Conservation (phyloP, 2,888 invertebrate genomes). For the Drosophila lacicola region DNA sequence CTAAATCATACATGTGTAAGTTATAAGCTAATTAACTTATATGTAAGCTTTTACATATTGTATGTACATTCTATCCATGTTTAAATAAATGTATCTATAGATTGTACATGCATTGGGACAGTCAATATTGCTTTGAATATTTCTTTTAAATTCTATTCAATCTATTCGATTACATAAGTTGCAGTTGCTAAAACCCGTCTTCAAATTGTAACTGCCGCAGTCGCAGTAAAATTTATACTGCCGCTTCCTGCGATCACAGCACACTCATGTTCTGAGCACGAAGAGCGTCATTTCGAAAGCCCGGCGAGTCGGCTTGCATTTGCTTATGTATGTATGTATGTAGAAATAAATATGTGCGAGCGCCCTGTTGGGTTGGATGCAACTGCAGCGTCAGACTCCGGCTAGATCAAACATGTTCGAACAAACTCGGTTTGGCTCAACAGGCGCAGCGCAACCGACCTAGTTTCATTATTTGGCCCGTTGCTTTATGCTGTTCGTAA, state of each 20-base stretch:
- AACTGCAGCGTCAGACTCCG: conserved; percentile 14
- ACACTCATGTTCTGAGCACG: conserved; percentile 22
- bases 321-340: background rate
- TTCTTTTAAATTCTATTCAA: background rate
- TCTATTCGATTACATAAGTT: background rate
- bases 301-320: background rate
- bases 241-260: conserved; percentile 42
- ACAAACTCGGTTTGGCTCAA: conserved; percentile 20
- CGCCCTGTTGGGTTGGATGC: conserved; percentile 16
- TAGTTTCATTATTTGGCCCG: conserved; percentile 71
- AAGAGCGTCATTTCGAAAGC: conserved; percentile 17
- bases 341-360: background rate
- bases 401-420: conserved; percentile 38
- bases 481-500: conserved; percentile 41
- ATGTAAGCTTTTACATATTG: background rate
- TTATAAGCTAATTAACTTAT: too few species aligned
- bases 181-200: background rate
- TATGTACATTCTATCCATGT: background rate
- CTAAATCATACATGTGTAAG: too few species aligned
- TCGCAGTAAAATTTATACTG: conserved; percentile 58
- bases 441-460: conserved; percentile 59
- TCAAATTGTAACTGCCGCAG: conserved; percentile 16
- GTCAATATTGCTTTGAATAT: background rate
- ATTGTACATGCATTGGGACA: background rate
- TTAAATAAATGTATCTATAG: too few species aligned